Conservation (phyloP, 1,140 invertebrate species). For the Sitobion miscanthi region DNA sequence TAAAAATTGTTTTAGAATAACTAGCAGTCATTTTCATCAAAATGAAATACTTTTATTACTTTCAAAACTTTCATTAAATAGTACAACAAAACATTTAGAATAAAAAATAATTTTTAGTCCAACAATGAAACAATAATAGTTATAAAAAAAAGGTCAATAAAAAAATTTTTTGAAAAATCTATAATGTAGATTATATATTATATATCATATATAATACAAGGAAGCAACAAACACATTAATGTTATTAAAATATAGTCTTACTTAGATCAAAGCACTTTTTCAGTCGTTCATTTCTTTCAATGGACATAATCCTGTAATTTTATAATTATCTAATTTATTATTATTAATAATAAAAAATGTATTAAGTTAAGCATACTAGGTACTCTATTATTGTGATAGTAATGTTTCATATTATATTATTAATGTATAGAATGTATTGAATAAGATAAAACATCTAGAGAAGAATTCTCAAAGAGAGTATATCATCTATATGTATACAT, state of each 20-base stretch:
- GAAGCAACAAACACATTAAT: too few relatives aligned
- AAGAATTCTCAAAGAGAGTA: too few relatives aligned
- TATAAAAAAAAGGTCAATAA: background rate
- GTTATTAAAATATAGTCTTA: background rate
- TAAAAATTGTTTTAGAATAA: background rate
- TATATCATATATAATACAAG: too few relatives aligned
- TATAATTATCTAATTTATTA: background rate
- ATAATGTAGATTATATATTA: too few relatives aligned
- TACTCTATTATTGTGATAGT: background rate
- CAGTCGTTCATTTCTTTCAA: constrained; percentile 33
- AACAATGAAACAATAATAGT: too few relatives aligned
- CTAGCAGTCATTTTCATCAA: background rate
- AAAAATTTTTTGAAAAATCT: too few relatives aligned
- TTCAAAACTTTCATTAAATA: too few relatives aligned
- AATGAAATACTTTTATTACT: too few relatives aligned
- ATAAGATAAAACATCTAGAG: background rate
- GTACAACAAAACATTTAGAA: too few relatives aligned
- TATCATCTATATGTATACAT: too few relatives aligned
- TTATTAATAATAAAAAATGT: too few relatives aligned
- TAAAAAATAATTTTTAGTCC: too few relatives aligned
- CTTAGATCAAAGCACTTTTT: constrained; percentile 41
- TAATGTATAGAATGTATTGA: background rate
- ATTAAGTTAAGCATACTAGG: background rate
- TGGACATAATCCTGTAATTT: constrained; percentile 35
- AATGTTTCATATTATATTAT: background rate